Evolutionary conservation across 2,797 vertebrate genomes (phyloP), one percentile per base, ranked within the genome.

Genomic region (Strix occidentalis): DNA sequence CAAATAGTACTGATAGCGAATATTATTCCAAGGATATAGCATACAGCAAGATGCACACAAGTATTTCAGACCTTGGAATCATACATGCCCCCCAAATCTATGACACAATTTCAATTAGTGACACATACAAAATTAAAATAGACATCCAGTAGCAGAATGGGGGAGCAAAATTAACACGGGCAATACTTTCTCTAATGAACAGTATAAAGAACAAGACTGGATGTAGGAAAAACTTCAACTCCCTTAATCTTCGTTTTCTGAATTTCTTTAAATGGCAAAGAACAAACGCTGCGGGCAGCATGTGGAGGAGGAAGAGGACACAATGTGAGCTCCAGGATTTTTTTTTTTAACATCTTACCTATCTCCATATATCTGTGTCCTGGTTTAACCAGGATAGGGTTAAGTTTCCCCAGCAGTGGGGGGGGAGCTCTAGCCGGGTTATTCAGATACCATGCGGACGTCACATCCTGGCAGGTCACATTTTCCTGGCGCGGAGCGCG

Each of bases 281-380:
- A 85, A 56, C 1, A 1, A 91, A 53, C 0, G 0, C 13, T 60
- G 33, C 33, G 23, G 21, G 6, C 8, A 81, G 14, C 1, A 0
- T 19, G 31, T 24, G 23, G 11, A 80, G 16, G 26, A 77, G 24
- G 12, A 63, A n/a, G 1, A 16, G 17, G 13, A 17, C 28, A 45
- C 7, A 65, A 6, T 11, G 8, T 45, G 23, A 82, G 13, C 17
- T 46, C 23, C 41, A n/a, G 4, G 11, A 37, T 51, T 13, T 51
- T 43, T 37, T 35, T 37, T 70, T 83, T 78, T 83, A 37, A 57
- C 7, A 46, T 54, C 37, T 54, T 43, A 33, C 13, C 24, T 35
- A 48, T 29, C 35, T 70, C 51, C 17, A 37, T 1, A 0, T 7
- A 13, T 6, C 10, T n/a, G 7, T 35, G 21, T 19, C n/a, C n/a